A percentile compares a stretch with the other conserved stretches of the same genome.
phyloP scores from a whole-genome alignment of 2,888 invertebrate species.

The Polydrusus cervinus region DNA sequence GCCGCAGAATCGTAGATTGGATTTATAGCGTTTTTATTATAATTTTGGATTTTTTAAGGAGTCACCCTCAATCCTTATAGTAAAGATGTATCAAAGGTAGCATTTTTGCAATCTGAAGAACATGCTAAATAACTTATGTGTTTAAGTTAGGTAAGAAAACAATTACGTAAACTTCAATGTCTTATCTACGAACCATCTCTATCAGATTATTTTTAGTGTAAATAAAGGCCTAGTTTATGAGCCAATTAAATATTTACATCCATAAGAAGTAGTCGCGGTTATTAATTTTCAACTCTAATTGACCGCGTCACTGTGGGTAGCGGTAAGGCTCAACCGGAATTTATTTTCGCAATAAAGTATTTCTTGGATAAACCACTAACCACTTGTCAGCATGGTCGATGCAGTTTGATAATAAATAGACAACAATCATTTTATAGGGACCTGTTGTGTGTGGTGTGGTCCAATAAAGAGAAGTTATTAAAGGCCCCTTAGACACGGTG shows the following conservation, averaged over 20 bases:
- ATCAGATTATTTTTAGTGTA: slow-evolving; percentile 27
- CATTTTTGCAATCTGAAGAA: no score
- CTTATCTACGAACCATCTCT: slow-evolving; percentile 39
- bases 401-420: slow-evolving; percentile 23
- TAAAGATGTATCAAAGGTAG: no score
- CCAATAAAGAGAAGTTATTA: neutral
- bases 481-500: no score
- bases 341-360: slow-evolving; percentile 43
- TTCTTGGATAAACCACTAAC: slow-evolving; percentile 44
- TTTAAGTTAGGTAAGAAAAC: no score
- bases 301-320: slow-evolving; percentile 50
- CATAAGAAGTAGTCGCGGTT: slow-evolving; percentile 32
- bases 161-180: neutral
- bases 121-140: no score
- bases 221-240: slow-evolving; percentile 39
- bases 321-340: slow-evolving; percentile 43
- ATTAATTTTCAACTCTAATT: slow-evolving; percentile 50
- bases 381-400: slow-evolving; percentile 40
- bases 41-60: no score
- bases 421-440: slow-evolving; percentile 23
- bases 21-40: no score
- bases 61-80: no score
- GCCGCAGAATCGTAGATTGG: no score
- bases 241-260: slow-evolving; percentile 45
- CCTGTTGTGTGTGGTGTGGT: neutral